Evolutionary conservation across 2,113 vertebrate species (phyloP), one percentile per base, ranked within the genome.

Genomic region (Cyanoderma ruficeps): DNA sequence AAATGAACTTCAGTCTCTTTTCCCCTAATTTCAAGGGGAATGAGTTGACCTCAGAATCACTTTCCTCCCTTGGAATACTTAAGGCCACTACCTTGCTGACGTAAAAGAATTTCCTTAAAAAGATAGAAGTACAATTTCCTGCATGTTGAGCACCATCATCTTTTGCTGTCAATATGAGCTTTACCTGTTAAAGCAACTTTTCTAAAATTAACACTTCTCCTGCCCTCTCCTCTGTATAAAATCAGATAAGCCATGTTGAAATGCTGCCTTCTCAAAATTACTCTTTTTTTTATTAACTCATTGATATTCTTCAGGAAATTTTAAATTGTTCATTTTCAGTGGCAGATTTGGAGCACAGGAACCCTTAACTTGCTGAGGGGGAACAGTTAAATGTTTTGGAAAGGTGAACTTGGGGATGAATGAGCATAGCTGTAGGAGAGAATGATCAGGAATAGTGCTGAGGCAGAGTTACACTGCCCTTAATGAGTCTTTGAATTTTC

Each of bases 131-230:
- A 50, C 41, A 17, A 3, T 47, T 35, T 80, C 67, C 49, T 60
- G 37, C 15, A 0, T 47, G 6, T 47, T 57, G 30, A 33, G 33
- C 22, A 60, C 50, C 9, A 6, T 44, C 33, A 84, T 46, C 30
- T n/a, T 82, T 67, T 13, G 19, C 15, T 37, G 9, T 25, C 64
- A 67, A 19, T 33, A 17, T 11, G 30, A 59, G n/a, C 50, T 74
- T 77, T 16, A 14, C 22, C 15, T 37, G 39, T 93, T 72, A 49
- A 30, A 82, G 53, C 70, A 70, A 7, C 55, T 93, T 68, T 72
- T 90, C 82, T 92, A 55, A 90, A 63, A 61, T 87, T 44, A 80
- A 69, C 57, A n/a, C 37, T 78, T 93, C 89, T 93, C 80, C 76
- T 87, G 47, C 79, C 56, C 83, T 96, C 18, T 89, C 77, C 85